Evolutionary conservation across 1,140 invertebrate species (phyloP), one percentile per base, ranked within the genome.

Genomic region (Lepidurus apus): DNA sequence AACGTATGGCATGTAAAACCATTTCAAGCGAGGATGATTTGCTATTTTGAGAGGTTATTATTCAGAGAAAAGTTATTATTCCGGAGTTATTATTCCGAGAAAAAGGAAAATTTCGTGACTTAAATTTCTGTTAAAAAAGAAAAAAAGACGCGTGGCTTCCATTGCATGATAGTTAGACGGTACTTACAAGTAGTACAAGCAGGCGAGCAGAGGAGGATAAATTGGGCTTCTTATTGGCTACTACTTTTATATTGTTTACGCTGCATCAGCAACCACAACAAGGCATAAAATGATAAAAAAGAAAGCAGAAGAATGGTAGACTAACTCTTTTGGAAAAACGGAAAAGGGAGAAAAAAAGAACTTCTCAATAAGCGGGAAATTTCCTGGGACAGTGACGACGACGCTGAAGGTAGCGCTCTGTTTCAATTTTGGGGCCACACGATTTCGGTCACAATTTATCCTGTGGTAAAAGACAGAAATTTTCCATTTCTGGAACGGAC

Each of bases 401-500:
- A 65, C 53, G 53, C 53, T 34, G 34, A 34, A 34, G 34, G 34
- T 34, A 34, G 34, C 34, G 34, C 34, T 34, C 34, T 65, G 53
- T 65, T 65, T 65, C 53, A 65, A 65, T 65, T 65, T 65, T 65
- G 53, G 53, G 53, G 53, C 53, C 53, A 65, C 53, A 65, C 53
- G 53, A 65, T 65, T 65, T 65, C 53, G 53, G 53, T 65, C 53
- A 65, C 53, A 21, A 65, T 65, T 65, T 65, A 65, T 65, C 53
- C 53, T 65, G 53, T 65, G 53, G 53, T 65, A 65, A 65, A 65
- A 65, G 53, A 65, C 53, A 17, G 13, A 65, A 17, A 65, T 65
- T 21, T 65, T 3, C 53, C 53, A 65, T 65, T 65, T 65, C 53
- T 65, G 21, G 53, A 65, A 65, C 53, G 21, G 53, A 65, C 53